Evolutionary conservation across 2,113 vertebrate genomes (phyloP).

Genomic region (Myrmecobius fasciatus): DNA sequence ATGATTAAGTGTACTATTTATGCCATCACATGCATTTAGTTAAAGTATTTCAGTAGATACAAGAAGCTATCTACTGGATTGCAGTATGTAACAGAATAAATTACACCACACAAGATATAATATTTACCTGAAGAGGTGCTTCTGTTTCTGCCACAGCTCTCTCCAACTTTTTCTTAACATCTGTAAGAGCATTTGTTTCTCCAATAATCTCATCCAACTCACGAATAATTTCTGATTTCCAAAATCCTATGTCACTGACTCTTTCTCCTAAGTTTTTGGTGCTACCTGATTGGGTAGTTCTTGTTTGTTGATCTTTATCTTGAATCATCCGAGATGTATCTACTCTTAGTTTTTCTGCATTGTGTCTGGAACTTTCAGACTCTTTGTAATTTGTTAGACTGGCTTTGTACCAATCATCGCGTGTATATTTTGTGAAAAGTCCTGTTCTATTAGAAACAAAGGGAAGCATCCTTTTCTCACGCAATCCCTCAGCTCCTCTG

Average conservation of each 20-base stretch:
- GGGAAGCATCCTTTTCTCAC: constrained; percentile 86
- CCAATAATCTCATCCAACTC: constrained; percentile 93
- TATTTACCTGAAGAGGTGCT: constrained; percentile 91
- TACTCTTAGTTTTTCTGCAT: constrained; percentile 89
- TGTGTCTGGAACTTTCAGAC: constrained; percentile 87
- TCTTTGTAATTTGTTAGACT: constrained; percentile 91
- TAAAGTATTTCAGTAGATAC: background rate
- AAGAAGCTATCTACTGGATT: constrained; percentile 23
- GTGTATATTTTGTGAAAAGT: constrained; percentile 87
- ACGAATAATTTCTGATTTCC: constrained; percentile 92
- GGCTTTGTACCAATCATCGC: constrained; percentile 93
- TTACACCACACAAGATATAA: background rate
- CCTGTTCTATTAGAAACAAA: constrained; percentile 89
- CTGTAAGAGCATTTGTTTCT: constrained; percentile 89
- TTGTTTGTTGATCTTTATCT: constrained; percentile 90
- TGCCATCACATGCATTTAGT: background rate
- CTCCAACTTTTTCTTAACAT: constrained; percentile 91
- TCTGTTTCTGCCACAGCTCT: constrained; percentile 91
- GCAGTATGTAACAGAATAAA: background rate
- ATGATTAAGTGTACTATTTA: background rate
- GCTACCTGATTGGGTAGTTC: constrained; percentile 87
- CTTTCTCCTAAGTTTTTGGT: constrained; percentile 92
- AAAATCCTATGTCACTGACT: constrained; percentile 92
- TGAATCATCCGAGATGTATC: constrained; percentile 91
- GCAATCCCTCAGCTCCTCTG: constrained; percentile 81